Conservation (phyloP, 2,797 vertebrate genomes). For the Oreochromis grahami region DNA sequence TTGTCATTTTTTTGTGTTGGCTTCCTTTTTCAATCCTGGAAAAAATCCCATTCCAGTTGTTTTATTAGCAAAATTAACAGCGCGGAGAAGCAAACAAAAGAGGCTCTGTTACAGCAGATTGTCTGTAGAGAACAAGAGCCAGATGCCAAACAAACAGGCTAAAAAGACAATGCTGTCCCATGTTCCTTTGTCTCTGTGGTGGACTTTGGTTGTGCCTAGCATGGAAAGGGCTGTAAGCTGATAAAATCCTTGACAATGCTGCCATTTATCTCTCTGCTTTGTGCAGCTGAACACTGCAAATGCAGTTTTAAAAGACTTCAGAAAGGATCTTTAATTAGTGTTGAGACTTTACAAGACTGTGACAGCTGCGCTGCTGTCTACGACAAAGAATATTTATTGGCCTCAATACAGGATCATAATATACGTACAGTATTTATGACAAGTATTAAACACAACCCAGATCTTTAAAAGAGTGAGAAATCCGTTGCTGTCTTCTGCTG, state of each 20-base stretch:
- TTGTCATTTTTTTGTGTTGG: background rate
- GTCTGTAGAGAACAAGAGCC: background rate
- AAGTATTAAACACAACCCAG: background rate
- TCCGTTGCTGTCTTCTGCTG: background rate
- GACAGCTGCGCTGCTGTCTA: background rate
- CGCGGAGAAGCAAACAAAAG: background rate
- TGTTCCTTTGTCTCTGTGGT: background rate
- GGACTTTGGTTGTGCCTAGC: background rate
- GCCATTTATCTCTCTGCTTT: background rate
- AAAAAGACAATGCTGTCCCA: background rate
- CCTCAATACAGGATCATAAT: background rate
- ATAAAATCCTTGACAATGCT: background rate
- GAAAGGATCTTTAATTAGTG: conserved; percentile 10
- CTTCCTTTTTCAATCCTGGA: background rate
- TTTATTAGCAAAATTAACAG: background rate
- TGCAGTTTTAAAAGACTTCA: conserved; percentile 2
- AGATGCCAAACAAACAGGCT: background rate
- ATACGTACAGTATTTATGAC: background rate
- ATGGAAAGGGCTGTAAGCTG: background rate
- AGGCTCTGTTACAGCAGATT: background rate
- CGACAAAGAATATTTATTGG: background rate
- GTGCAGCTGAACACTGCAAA: background rate
- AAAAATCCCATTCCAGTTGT: background rate
- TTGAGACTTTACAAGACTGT: background rate
- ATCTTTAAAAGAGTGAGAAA: background rate